Base-by-base conservation (phyloP, 2,888 invertebrate genomes). In the Andrena bucephala region DNA sequence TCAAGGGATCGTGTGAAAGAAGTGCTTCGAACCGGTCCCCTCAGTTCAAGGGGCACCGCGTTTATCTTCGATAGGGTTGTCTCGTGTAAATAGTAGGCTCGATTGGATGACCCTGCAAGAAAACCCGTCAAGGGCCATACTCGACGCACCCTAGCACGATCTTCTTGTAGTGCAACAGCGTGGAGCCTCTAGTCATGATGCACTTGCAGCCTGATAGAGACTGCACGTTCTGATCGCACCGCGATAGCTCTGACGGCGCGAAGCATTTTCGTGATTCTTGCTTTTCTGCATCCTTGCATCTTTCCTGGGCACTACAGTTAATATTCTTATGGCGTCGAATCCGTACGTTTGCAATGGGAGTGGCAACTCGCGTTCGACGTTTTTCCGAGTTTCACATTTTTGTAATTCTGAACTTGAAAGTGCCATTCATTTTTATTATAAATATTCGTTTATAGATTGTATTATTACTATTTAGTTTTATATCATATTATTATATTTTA, bases 71-170 rank as follows among this genome's bases (percentile, higher is more conserved):
- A 60, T 48, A 65, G 62, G 77, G 63, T 73, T 71, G 73, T 65
- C 74, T 52, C 74, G 78, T 74, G 84, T 75, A 86, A 86, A 86
- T 84, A 86, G 79, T 72, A 76, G 74, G 73, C 65, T 73, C 70
- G 76, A 79, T 77, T 63, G 80, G 76, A 83, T 83, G 80, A 77
- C 81, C 85, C 84, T 84, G 86, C 79, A 83, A 60, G 80, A 75
- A 83, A 78, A 70, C 74, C 75, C 74, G 75, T 83, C 83, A 67
- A 83, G 85, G 54, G 67, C 50, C 69, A 62, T 75, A 75, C 75
- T 85, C 75, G 80, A 85, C 74, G 75, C 77, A 52, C 62, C 77
- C 66, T 29, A 60, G 52, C 72, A 16, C 67, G 76, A 85, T 70
- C 85, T 85, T 85, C 62, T 67, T 16, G 20, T 59, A 66, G 48